Evolutionary conservation across 2,113 vertebrate species (phyloP).

Genomic region (Pangasianodon gigas): DNA sequence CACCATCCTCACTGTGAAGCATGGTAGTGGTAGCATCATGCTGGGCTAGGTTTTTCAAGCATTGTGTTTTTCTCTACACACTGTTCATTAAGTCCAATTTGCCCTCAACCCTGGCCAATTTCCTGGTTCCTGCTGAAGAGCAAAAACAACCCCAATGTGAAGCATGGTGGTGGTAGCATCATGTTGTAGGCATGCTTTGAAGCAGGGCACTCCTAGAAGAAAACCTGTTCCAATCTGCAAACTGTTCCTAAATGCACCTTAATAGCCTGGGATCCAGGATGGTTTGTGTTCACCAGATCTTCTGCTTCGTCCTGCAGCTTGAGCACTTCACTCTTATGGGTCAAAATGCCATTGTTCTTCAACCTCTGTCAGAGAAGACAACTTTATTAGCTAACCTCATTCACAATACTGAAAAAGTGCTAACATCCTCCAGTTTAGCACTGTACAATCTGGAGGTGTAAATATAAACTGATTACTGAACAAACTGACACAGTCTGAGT

Average conservation of each 20-base stretch:
- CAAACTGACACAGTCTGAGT: neutral
- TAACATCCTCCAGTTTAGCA: neutral
- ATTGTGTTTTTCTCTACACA: neutral
- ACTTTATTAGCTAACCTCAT: neutral
- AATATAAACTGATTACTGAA: neutral
- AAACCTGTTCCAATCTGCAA: neutral
- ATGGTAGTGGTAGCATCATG: neutral
- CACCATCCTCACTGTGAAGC: neutral
- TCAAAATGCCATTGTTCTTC: conserved; percentile 80
- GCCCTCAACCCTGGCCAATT: neutral
- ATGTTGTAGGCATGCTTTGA: neutral
- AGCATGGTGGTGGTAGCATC: neutral
- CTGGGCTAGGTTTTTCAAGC: neutral
- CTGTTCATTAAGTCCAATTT: neutral
- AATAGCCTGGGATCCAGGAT: conserved; percentile 80
- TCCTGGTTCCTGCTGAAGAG: neutral
- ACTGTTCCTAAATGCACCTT: conserved; percentile 66
- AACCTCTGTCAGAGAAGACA: conserved; percentile 77
- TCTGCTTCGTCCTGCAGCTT: conserved; percentile 80
- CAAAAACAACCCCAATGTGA: neutral
- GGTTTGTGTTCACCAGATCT: conserved; percentile 75
- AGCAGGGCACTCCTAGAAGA: neutral
- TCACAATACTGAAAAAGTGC: neutral
- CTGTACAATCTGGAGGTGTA: neutral
- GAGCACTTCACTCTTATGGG: conserved; percentile 81